Evolutionary conservation across 2,888 invertebrate genomes (phyloP), one percentile per base, ranked within the genome.

Genomic region (Tinea semifulvella): DNA sequence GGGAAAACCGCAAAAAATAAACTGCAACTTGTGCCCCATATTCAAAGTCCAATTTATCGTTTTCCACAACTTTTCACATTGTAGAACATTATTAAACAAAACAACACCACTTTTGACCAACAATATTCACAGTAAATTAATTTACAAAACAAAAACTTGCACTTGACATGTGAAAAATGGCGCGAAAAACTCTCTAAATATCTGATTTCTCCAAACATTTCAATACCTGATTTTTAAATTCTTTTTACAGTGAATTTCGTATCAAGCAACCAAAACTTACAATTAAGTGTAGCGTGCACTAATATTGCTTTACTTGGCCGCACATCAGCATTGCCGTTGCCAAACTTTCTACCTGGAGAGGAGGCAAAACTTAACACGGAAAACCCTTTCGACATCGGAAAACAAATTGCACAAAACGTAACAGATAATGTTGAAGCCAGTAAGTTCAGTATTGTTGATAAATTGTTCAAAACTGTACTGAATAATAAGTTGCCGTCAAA

Each of bases 241-340:
- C 45, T 40, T 44, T 5, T 73, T 83, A 39, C 63, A 90, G 91
- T 85, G 8, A 84, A 85, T 55, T 87, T 85, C 66, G 74, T 92
- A 14, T 82, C 83, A 19, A 85, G 86, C 54, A 71, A 82, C 25
- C 87, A 88, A 57, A 69, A 84, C 1, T 56, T 90, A 14, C 65
- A 92, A 22, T 81, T 88, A 14, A 86, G 84, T 45, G 88, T 88
- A 1, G 88, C 91, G 0, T 88, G 90, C 48, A 81, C 84, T 44
- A 88, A 91, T 42, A 70, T 93, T 18, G 88, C 90, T 0, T 80
- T 90, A 48, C 83, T 95, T 31, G 89, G 89, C 2, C 85, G 89
- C 50, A 84, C 84, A 48, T 84, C 84, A 31, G 72, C 88, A 8
- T 69, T 95, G 27, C 93, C 93, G 0, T 72, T 93, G 35, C 83